Base-by-base conservation (phyloP, 2,888 invertebrate species). In the Eupithecia subfuscata region DNA sequence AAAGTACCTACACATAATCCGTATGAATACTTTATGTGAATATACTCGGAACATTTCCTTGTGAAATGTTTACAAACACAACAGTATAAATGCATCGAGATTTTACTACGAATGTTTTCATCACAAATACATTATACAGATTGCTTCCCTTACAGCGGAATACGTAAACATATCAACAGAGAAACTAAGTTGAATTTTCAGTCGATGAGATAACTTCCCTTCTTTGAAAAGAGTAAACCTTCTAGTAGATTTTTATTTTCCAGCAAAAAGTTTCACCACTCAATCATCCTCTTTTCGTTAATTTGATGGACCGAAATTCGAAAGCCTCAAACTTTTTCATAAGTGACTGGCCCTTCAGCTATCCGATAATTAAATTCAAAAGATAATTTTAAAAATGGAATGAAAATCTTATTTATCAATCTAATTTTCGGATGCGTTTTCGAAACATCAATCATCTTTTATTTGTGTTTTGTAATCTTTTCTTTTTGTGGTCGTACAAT, bases 21-120 rank as follows among this genome's bases (percentile, higher is more conserved):
- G 65, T 37, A 43, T 43, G 43, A 68, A 40, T 56, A 60, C 34
- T 40, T 70, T 71, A 76, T 72, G 74, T 34, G 64, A 76, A 78
- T 76, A 25, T 43, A 64, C 70, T 73, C 75, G 9, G 70, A 40
- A 70, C 68, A 73, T 70, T 73, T 75, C 75, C 77, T 68, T n/a
- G 48, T 56, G n/a, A 63, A 69, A 67, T 67, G 69, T 64, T 71
- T 64, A 70, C 67, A 68, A 73, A 77, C 71, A 74, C 34, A 69
- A 69, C 40, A 34, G 37, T 60, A 30, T 22, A 43, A 43, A 69
- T 37, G 69, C 73, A 70, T 64, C 25, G 22, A 64, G 43, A 65
- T 43, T 64, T 69, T 16, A 14, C 25, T 69, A 37, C 9, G 45
- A 73, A 70, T 37, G 22, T 89, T 64, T 64, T 64, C 34, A 64